A percentile compares a stretch with the other conserved stretches of the same genome.
phyloP scores from a whole-genome alignment of 2,113 vertebrate genomes.

The Rhinoderma darwinii region DNA sequence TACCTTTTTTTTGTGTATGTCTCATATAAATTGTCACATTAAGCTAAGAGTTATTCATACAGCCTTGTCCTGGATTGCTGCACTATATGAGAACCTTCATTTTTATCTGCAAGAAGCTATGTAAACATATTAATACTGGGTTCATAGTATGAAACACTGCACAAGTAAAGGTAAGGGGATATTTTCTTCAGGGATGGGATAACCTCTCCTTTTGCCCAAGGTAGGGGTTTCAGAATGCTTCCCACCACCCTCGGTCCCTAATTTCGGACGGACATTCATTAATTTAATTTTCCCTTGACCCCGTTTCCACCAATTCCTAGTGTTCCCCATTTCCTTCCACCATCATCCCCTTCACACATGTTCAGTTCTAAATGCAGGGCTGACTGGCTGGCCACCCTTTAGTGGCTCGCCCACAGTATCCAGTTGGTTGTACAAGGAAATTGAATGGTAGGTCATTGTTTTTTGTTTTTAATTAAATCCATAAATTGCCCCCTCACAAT shows the following conservation, averaged over 20 bases:
- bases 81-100: background rate
- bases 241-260: background rate
- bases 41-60: background rate
- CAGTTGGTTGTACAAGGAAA: too few relatives aligned
- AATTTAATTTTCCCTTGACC: background rate
- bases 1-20: background rate
- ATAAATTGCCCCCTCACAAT: too few relatives aligned
- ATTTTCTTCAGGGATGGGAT: background rate
- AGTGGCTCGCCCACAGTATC: too few relatives aligned
- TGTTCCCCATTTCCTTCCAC: too few relatives aligned
- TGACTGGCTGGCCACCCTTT: too few relatives aligned
- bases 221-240: background rate
- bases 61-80: conserved; percentile 20
- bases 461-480: too few relatives aligned
- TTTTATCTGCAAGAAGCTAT: background rate
- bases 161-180: background rate
- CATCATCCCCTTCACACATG: too few relatives aligned
- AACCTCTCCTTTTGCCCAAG: background rate
- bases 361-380: too few relatives aligned
- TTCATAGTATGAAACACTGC: too few relatives aligned
- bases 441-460: too few relatives aligned
- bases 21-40: background rate
- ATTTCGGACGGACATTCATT: background rate
- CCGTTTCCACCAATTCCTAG: too few relatives aligned
- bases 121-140: background rate